Base-by-base conservation (phyloP, 2,888 invertebrate species). In the Orchestes rusci region DNA sequence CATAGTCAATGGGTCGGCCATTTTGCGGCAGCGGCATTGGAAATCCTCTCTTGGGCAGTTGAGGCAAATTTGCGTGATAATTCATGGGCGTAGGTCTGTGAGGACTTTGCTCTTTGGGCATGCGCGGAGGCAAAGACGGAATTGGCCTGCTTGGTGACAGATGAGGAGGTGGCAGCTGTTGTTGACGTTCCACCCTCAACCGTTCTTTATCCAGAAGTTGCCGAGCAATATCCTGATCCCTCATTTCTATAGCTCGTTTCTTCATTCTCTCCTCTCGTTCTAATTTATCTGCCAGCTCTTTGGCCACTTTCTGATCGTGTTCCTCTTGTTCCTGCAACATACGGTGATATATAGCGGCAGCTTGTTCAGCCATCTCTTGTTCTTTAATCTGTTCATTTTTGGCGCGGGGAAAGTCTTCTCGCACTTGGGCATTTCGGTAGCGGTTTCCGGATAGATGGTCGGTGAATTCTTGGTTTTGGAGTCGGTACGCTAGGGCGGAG, bases 381-480 rank as follows among this genome's bases (percentile, higher is more conserved):
- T 84, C 84, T 57, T 78, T 73, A 40, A 74, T 68, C 65, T 89
- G 88, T 55, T 86, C 84, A 52, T 80, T 76, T 53, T 78, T 72
- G 1, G 88, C 88, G 57, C 77, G 75, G 3, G 86, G 86, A 57
- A 84, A 76, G 67, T 89, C 89, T 60, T 84, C 82, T 29, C 88
- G 72, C 4, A 88, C 84, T 42, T 82, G 75, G 3, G 83, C 82
- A 69, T 86, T 84, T 43, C 85, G 74, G 46, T 73, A 76, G 81
- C 48, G 78, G 68, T 89, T 89, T 41, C 83, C 79, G 38, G 79
- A 79, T 59, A 84, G 82, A 66, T 88, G 88, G 58, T 82, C 79
- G 18, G 71, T 73, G 79, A 87, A 84, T 72, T 89, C 88, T 73
- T 88, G 79, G 59, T 81, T 81, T 66, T 89, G 89, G 20, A 89